These are phyloP conservation scores for Melinaea marsaeus DNA, from an alignment of 2,888 invertebrate genomes.

Conservation along the genomic window DNA sequence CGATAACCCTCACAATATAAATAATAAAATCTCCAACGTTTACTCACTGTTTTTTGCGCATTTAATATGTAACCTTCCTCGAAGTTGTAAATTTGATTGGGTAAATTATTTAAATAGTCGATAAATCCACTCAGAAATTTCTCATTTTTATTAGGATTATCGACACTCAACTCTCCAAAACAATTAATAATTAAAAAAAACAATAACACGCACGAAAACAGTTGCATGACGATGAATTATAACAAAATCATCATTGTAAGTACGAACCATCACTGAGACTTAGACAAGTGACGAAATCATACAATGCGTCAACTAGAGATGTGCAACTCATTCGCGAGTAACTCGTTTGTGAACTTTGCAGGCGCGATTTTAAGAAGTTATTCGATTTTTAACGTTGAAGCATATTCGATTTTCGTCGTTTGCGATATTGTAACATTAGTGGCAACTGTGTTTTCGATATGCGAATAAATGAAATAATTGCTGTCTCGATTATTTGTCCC, in stretches of 20 bases:
- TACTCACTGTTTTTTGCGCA: conserved; percentile 69
- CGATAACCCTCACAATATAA: conserved; percentile 34
- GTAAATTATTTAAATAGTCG: conserved; percentile 68
- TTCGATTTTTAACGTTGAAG: too few species aligned
- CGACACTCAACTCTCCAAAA: conserved; percentile 49
- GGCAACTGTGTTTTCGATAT: too few species aligned
- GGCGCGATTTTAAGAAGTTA: too few species aligned
- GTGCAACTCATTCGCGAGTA: conserved; percentile 2
- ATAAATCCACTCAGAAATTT: conserved; percentile 61
- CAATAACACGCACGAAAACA: conserved; percentile 39
- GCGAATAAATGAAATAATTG: too few species aligned
- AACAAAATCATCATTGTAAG: conserved; percentile 46
- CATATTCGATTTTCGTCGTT: too few species aligned
- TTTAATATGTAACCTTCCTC: conserved; percentile 63
- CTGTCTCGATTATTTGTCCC: too few species aligned
- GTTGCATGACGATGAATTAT: conserved; percentile 49
- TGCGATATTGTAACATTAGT: too few species aligned
- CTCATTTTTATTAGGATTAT: conserved; percentile 37
- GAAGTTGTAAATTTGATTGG: conserved; percentile 62
- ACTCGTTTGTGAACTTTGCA: too few species aligned
- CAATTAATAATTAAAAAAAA: conserved; percentile 41
- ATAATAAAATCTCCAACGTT: conserved; percentile 15
- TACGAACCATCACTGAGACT: conserved; percentile 28
- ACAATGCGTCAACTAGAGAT: conserved; percentile 13
- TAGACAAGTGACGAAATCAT: background rate